phyloP scores from a whole-genome alignment of 2,888 invertebrate genomes.

The Orthosia gracilis region DNA sequence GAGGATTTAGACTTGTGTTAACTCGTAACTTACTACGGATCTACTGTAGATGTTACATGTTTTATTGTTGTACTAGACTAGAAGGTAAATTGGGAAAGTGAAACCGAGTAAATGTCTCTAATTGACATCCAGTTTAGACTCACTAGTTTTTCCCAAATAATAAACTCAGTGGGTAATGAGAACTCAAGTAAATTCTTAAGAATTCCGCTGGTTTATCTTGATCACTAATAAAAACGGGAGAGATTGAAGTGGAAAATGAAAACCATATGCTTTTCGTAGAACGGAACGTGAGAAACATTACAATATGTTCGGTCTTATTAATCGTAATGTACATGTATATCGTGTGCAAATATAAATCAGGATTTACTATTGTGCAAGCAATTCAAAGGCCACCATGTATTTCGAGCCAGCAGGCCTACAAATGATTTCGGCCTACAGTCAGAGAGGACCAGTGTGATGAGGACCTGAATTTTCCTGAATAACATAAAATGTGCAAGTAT shows the following conservation, averaged over 20 bases:
- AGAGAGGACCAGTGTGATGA: too few relatives aligned
- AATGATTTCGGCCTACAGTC: background rate
- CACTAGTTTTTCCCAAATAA: too few relatives aligned
- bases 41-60: background rate
- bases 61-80: background rate
- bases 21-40: slow-evolving; percentile 5
- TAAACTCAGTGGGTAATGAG: background rate
- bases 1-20: slow-evolving; percentile 37
- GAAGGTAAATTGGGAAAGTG: background rate
- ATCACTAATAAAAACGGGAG: slow-evolving; percentile 5
- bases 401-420: background rate
- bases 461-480: background rate
- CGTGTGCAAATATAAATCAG: too few relatives aligned
- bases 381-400: too few relatives aligned
- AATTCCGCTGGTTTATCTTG: background rate
- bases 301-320: slow-evolving; percentile 16
- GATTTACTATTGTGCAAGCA: too few relatives aligned
- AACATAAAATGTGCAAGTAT: too few relatives aligned
- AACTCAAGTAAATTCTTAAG: background rate
- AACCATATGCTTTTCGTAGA: slow-evolving; percentile 46
- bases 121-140: too few relatives aligned
- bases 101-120: too few relatives aligned
- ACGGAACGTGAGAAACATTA: slow-evolving; percentile 44
- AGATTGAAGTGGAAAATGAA: slow-evolving; percentile 49
- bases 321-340: slow-evolving; percentile 6